Percentiles rank a stretch among this genome's conserved stretches.
Evolutionary conservation across 2,113 vertebrate genomes (phyloP).

Genomic region (Carassius auratus): DNA sequence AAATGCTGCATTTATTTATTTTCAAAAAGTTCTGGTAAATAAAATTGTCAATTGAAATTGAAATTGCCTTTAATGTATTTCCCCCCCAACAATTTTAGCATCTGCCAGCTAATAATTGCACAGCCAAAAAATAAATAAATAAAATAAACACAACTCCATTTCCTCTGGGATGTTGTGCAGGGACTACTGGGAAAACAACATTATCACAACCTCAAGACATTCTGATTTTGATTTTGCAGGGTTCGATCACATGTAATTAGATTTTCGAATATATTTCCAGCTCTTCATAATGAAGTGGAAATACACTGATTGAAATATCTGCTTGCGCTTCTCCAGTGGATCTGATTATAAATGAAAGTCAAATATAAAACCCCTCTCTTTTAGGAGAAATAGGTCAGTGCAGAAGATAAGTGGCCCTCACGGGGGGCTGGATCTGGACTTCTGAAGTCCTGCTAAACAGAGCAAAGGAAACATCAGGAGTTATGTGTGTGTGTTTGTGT

Average conservation of each 20-base stretch:
- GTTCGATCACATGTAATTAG: conserved; percentile 43
- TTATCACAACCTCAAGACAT: conserved; percentile 1
- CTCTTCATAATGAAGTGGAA: background rate
- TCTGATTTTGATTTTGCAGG: background rate
- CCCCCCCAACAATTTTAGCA: too few relatives aligned
- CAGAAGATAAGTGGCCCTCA: conserved; percentile 21
- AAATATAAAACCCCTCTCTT: background rate
- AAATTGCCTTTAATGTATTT: too few relatives aligned
- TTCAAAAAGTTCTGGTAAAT: too few relatives aligned
- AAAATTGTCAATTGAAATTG: too few relatives aligned
- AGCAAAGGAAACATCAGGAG: background rate
- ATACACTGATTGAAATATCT: background rate
- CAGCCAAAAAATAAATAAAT: background rate
- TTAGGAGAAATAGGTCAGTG: conserved; percentile 12
- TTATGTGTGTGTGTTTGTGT: background rate
- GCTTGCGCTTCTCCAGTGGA: background rate
- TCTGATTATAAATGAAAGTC: background rate
- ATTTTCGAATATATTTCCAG: conserved; percentile 32
- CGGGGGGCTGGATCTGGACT: background rate
- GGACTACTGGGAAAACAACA: background rate
- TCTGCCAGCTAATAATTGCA: background rate
- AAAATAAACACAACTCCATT: background rate
- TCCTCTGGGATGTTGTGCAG: background rate
- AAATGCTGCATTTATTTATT: too few relatives aligned
- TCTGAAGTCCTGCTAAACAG: conserved; percentile 16